Evolutionary conservation across 2,797 vertebrate species (phyloP).

Genomic region (Mormyrus hasselquistii): DNA sequence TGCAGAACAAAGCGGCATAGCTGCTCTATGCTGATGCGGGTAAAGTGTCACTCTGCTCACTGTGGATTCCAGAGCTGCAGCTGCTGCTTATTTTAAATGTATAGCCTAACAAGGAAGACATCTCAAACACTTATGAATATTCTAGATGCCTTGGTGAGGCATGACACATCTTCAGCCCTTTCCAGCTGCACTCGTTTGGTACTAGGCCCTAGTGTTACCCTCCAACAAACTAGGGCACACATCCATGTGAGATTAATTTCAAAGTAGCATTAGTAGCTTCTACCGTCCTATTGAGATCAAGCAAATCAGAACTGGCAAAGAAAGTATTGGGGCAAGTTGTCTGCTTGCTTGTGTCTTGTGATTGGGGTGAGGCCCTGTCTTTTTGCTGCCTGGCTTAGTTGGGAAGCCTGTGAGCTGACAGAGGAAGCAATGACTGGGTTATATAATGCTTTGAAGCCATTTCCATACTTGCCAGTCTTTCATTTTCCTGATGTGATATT

Average conservation of each 20-base stretch:
- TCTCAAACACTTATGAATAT: slow-evolving; percentile 4
- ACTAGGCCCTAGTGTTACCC: background rate
- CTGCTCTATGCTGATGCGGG: background rate
- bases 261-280: background rate
- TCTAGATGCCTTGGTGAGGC: background rate
- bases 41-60: background rate
- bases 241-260: background rate
- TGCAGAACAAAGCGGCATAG: background rate
- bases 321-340: background rate
- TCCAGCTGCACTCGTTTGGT: background rate
- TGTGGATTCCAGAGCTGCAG: background rate
- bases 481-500: background rate
- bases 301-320: background rate
- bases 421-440: slow-evolving; percentile 14
- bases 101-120: background rate
- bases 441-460: slow-evolving; percentile 18
- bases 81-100: slow-evolving; percentile 2
- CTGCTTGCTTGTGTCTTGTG: background rate
- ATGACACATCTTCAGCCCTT: background rate
- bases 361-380: background rate
- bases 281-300: background rate
- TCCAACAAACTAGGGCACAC: background rate
- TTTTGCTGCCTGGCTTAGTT: slow-evolving; percentile 17
- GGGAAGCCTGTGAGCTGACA: slow-evolving; percentile 1
- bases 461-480: background rate